Percentiles rank a stretch among this genome's conserved stretches.
These are phyloP conservation scores for Acrocephalus kingi DNA, from an alignment of 2,113 vertebrate species.

Conservation along the genomic window DNA sequence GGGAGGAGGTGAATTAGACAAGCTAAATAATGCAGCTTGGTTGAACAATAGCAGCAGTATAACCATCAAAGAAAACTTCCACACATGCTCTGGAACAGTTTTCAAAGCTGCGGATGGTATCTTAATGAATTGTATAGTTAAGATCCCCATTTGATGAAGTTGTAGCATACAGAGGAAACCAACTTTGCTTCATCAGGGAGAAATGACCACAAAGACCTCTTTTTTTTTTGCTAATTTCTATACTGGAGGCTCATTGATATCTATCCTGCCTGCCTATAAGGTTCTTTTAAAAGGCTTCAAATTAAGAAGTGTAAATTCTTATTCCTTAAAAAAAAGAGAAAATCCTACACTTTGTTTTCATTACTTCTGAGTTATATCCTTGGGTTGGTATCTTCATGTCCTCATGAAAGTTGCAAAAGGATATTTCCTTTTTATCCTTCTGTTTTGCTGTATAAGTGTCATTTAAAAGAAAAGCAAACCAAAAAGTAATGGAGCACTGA, in stretches of 20 bases:
- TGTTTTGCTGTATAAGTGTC: not conserved
- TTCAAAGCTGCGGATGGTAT: not conserved
- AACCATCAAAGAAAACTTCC: not conserved
- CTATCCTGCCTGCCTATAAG: not conserved
- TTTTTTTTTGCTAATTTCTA: not conserved
- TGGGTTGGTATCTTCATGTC: not conserved
- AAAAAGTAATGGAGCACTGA: not conserved
- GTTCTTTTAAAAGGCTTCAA: not conserved
- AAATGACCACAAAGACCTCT: not conserved
- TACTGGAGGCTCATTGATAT: not conserved
- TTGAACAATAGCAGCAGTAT: not conserved
- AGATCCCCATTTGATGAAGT: not conserved
- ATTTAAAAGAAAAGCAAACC: slow-evolving; percentile 22
- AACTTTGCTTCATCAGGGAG: not conserved
- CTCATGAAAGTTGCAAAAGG: not conserved
- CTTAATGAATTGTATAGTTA: not conserved
- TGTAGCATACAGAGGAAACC: not conserved
- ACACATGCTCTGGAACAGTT: not conserved
- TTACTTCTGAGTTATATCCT: not conserved
- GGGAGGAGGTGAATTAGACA: not conserved
- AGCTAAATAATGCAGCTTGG: not conserved
- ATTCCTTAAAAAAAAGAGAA: not conserved
- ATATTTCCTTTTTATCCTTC: not conserved
- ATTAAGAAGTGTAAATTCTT: not conserved
- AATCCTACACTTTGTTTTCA: not conserved